Base-by-base conservation (phyloP, 1,140 invertebrate species). In the Drosophila tristis region DNA sequence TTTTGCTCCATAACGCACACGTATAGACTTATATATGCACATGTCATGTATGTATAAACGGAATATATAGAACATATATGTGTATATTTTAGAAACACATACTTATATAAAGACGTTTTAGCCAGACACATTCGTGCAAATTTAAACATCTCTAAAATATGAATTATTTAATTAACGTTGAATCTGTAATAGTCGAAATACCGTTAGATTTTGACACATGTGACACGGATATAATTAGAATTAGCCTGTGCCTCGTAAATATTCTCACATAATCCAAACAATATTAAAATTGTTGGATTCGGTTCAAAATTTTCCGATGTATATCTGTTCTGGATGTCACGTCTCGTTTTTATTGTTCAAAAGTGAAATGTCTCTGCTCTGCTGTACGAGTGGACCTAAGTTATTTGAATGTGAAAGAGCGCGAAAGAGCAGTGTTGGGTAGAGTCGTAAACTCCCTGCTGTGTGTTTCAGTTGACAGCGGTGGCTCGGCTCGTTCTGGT, bases 1-100 rank as follows among this genome's bases (percentile, higher is more conserved):
- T 61, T 77, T 77, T 76, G 56, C 74, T 77, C 74, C 72, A 75
- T 80, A 75, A 75, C 70, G 63, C 62, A 79, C 59, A 71, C 45
- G 43, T 60, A 20, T 20, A 20, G 20, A 20, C 20, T 20, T 20
- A 20, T 20, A 20, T 20, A 20, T 20, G 1, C 1, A 2, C 20
- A 20, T 20, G 20, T 20, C 20, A 20, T 20, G 20, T 20, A 20
- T 20, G 20, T 64, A 70, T 49, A 57, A 61, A 53, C 39, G 43
- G 57, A 43, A 70, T 63, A 74, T 59, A 61, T 73, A 66, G 54
- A 20, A 50, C 63, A 60, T 45, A 54, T 65, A 62, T 29, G 23
- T 15, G 53, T 15, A 48, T 54, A 45, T 13, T 13, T 13, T 49
- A 57, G 61, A 71, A 43, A 11, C 16, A 44, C 25, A 43, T 29